Evolutionary conservation across 1,140 invertebrate genomes (phyloP).

Genomic region (Homalodisca vitripennis): DNA sequence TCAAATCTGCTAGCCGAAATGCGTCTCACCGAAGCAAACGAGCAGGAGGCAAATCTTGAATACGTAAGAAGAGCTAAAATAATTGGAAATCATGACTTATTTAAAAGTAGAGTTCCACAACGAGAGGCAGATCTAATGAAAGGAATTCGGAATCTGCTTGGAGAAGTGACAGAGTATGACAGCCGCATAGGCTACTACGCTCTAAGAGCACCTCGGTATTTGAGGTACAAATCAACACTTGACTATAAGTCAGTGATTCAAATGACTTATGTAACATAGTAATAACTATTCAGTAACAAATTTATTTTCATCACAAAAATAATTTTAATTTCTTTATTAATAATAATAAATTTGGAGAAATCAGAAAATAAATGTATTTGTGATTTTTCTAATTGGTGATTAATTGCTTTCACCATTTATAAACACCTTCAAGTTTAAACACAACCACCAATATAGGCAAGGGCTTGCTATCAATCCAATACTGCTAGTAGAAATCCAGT

Average conservation of each 20-base stretch:
- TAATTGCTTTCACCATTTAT: no score
- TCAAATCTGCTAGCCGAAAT: neutral
- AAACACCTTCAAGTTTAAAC: no score
- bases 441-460: no score
- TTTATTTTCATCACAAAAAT: no score
- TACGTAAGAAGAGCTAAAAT: neutral
- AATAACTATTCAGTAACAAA: no score
- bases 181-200: neutral
- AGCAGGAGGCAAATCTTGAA: neutral
- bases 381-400: no score
- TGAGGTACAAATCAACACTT: slow-evolving; percentile 4
- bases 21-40: neutral
- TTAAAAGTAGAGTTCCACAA: neutral
- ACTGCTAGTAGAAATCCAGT: no score
- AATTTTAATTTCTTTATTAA: no score
- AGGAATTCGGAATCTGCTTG: neutral
- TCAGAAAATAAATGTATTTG: no score
- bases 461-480: no score
- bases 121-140: neutral
- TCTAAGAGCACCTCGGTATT: neutral
- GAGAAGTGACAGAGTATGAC: neutral
- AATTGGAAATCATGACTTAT: neutral
- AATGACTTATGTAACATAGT: neutral
- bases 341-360: no score
- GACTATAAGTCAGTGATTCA: neutral